Percentiles rank a stretch among this genome's conserved stretches.
Conservation (phyloP, 2,888 invertebrate species). For the Cremastinae sp. region DNA sequence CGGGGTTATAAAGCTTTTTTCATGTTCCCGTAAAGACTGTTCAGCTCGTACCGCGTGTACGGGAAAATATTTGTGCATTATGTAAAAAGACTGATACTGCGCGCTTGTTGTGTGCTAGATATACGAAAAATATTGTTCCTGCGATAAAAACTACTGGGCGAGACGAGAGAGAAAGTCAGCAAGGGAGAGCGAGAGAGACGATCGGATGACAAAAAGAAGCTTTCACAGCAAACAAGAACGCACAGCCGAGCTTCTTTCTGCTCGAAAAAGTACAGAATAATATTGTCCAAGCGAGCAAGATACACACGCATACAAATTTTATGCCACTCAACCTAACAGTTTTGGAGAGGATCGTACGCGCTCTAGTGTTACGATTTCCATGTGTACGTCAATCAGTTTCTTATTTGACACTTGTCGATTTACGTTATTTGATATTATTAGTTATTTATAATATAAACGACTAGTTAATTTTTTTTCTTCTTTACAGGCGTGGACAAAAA, state of each 20-base stretch:
- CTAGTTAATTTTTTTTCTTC: no score
- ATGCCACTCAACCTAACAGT: conserved; percentile 20
- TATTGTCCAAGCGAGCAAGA: conserved; percentile 36
- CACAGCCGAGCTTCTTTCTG: conserved; percentile 20
- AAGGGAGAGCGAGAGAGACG: neutral
- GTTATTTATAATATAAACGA: no score
- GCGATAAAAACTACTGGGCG: conserved; percentile 30
- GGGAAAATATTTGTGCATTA: no score
- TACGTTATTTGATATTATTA: no score
- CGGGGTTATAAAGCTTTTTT: no score
- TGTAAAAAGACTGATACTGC: neutral
- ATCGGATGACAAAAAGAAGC: conserved; percentile 28
- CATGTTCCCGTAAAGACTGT: no score
- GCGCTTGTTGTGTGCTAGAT: neutral
- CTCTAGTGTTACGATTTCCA: neutral
- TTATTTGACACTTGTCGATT: no score
- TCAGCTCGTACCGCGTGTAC: no score
- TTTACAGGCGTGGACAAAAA: no score
- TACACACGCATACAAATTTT: conserved; percentile 13
- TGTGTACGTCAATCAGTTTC: neutral
- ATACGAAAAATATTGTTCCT: conserved; percentile 30
- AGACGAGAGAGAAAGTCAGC: conserved; percentile 29
- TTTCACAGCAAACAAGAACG: conserved; percentile 36
- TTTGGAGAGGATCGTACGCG: neutral
- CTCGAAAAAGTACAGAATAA: conserved; percentile 30